Percentiles rank a stretch among this genome's conserved stretches.
phyloP scores from a whole-genome alignment of 2,797 vertebrate genomes.

The Muscicapa striata region DNA sequence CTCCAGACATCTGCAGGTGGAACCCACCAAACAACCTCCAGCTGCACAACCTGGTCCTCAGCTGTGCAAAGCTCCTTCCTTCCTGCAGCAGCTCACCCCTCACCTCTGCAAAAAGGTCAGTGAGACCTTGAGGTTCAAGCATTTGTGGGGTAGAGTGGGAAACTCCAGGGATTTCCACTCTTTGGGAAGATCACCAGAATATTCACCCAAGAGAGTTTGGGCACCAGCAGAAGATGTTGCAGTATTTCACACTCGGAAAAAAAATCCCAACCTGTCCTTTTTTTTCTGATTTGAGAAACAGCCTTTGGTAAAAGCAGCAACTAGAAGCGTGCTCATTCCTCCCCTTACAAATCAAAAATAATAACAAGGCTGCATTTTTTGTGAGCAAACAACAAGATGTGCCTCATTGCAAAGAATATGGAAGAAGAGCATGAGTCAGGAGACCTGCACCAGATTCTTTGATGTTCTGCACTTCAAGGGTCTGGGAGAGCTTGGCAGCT shows the following conservation, averaged over 20 bases:
- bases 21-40: neutral
- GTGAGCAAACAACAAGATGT: neutral
- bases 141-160: fast-evolving
- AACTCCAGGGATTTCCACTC: neutral
- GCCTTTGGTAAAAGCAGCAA: neutral
- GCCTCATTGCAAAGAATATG: neutral
- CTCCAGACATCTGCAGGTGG: neutral
- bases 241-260: neutral
- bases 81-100: fast-evolving
- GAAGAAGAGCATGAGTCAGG: neutral
- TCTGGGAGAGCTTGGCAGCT: neutral
- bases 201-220: neutral
- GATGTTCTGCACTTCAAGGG: neutral
- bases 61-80: neutral
- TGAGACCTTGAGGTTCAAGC: neutral
- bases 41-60: neutral
- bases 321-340: neutral
- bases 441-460: neutral
- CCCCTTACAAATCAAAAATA: neutral
- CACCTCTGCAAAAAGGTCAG: neutral
- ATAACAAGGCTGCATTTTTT: neutral
- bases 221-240: neutral
- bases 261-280: neutral
- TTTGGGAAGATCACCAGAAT: neutral
- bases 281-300: neutral